A percentile compares a stretch with the other conserved stretches of the same genome.
Evolutionary conservation across 2,888 invertebrate species (phyloP).

Genomic region (Ferdinandea cuprea): DNA sequence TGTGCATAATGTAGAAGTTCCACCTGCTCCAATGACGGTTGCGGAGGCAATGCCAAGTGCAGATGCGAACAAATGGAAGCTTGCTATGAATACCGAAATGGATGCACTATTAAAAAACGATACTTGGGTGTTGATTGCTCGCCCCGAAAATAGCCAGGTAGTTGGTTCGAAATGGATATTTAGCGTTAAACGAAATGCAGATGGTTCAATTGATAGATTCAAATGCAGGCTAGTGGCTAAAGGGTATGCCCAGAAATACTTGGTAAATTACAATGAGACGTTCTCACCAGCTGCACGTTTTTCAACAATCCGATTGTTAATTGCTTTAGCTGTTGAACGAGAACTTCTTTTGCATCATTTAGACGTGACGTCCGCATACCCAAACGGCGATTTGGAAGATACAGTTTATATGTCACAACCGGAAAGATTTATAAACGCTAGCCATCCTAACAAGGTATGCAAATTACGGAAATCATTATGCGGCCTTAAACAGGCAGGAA

Average conservation of each 20-base stretch:
- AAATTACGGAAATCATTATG: conserved; percentile 17
- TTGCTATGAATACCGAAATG: conserved; percentile 2
- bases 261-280: background rate
- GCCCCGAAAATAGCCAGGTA: background rate
- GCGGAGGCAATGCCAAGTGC: background rate
- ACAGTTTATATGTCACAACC: conserved; percentile 24
- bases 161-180: background rate
- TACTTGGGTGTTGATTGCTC: background rate
- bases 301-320: background rate
- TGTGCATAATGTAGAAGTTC: background rate
- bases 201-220: conserved; percentile 13
- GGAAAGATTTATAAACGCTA: background rate
- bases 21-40: background rate
- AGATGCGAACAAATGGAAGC: background rate
- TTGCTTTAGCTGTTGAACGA: background rate
- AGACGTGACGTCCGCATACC: conserved; percentile 21
- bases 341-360: conserved; percentile 21
- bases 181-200: background rate
- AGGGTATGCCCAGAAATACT: background rate
- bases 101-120: no score
- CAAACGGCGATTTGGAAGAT: conserved; percentile 10
- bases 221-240: background rate
- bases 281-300: background rate
- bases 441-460: background rate
- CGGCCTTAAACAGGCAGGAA: no score